Percentiles rank a stretch among this genome's conserved stretches.
Evolutionary conservation across 2,797 vertebrate species (phyloP).

Genomic region (Xerus rutilus): DNA sequence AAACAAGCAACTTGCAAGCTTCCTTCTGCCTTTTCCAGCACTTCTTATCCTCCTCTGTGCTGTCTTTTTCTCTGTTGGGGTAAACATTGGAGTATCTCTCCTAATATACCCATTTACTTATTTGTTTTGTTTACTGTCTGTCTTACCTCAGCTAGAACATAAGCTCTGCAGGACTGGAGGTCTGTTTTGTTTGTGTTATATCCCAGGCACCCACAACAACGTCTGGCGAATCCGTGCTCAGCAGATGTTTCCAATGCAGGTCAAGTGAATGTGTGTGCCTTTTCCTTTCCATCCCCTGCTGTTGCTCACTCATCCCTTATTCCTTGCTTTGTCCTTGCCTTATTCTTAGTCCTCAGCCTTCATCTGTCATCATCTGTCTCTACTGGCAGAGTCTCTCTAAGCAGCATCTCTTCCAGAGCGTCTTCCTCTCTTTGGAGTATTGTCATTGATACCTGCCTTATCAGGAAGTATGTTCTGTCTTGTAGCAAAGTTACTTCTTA

Average conservation of each 20-base stretch:
- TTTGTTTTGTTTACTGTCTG: neutral
- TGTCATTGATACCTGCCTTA: neutral
- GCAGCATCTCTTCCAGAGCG: neutral
- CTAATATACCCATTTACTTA: neutral
- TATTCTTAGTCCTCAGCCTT: neutral
- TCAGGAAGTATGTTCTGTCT: neutral
- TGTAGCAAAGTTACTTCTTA: neutral
- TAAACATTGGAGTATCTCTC: neutral
- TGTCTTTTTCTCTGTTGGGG: neutral
- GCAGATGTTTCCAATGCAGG: neutral
- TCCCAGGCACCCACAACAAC: neutral
- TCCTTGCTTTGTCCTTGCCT: neutral
- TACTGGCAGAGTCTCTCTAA: neutral
- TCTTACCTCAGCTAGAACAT: neutral
- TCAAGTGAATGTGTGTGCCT: neutral
- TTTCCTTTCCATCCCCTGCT: neutral
- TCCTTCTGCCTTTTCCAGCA: neutral
- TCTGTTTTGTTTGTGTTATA: neutral
- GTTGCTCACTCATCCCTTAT: neutral
- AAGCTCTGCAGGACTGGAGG: neutral
- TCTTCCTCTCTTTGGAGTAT: neutral
- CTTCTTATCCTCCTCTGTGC: fast-evolving
- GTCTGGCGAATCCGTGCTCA: neutral
- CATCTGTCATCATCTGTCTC: neutral
- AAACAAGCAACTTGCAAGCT: fast-evolving